Evolutionary conservation across 2,797 vertebrate genomes (phyloP), one percentile per base, ranked within the genome.

Genomic region (Malacoraja senta): DNA sequence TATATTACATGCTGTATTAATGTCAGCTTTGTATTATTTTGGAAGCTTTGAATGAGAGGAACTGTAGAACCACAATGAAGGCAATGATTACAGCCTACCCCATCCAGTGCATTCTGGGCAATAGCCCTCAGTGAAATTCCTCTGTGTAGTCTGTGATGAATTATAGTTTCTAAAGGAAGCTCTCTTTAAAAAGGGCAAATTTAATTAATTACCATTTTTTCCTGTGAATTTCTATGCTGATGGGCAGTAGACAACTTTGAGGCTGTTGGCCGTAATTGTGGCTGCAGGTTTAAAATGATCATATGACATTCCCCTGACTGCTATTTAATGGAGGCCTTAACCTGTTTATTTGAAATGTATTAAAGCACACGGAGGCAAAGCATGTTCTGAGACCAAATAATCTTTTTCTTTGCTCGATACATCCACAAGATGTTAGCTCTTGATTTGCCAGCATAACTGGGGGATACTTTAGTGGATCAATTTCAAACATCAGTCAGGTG

Each of bases 81-180:
- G 35, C 24, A 7, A n/a, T 35, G 63, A 88, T 68, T 88, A 35
- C 17, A 35, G 63, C 8, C n/a, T 13, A n/a, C 26, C 32, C 7
- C 8, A 79, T 68, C 63, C 84, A 68, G 15, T 88, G 13, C 58
- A 17, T 88, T 65, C 84, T 88, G 84, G 61, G 61, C n/a, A 88
- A 35, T 88, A 35, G 63, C 84, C 63, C 83, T 88, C 63, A 65
- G 61, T 88, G 84, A 68, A 8, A 32, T 88, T 88, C 17, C 63
- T 35, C 7, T 8, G 0, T 68, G 63, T 35, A 35, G 19, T 19
- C 84, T 88, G 63, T 68, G 84, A 88, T 88, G 61, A 68, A 63
- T 63, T 86, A 86, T n/a, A n/a, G 58, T 86, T 86, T 86, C 83
- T 32, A 88, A 88, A 68, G 84, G 84, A 68, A 88, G 21, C 63